A percentile compares a stretch with the other conserved stretches of the same genome.
Evolutionary conservation across 2,888 invertebrate species (phyloP).

Genomic region (Drosophila heteroneura): DNA sequence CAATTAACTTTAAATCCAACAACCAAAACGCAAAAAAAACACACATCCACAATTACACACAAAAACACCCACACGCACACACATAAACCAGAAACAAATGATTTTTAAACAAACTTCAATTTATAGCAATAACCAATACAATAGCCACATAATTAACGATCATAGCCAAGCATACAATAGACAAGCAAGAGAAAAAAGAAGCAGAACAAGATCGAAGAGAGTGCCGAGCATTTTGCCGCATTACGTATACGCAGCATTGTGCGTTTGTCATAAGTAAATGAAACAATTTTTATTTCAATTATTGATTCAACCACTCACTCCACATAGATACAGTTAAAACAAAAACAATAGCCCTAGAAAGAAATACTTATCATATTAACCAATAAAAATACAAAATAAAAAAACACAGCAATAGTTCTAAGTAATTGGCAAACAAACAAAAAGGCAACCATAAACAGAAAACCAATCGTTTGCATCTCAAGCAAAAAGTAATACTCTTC

Average conservation of each 20-base stretch:
- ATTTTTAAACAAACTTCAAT: conserved; percentile 66
- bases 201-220: conserved; percentile 58
- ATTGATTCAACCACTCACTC: conserved; percentile 60
- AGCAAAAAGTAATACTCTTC: conserved; percentile 28
- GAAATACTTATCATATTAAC: conserved; percentile 73
- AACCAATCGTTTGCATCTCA: conserved; percentile 49
- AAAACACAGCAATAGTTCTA: conserved; percentile 67
- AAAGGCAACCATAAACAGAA: conserved; percentile 25
- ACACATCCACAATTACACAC: conserved; percentile 5
- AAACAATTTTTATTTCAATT: conserved; percentile 79
- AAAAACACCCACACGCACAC: not conserved
- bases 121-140: conserved; percentile 75
- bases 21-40: conserved; percentile 12
- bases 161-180: conserved; percentile 66
- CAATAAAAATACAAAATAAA: conserved; percentile 47
- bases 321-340: conserved; percentile 56
- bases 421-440: conserved; percentile 68
- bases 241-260: conserved; percentile 31
- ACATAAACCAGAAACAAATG: conserved; percentile 16
- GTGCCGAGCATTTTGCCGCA: conserved; percentile 25
- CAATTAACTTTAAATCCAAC: conserved; percentile 62
- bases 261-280: conserved; percentile 50
- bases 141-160: conserved; percentile 75
- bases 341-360: conserved; percentile 66
- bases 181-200: conserved; percentile 68